Evolutionary conservation across 1,140 invertebrate genomes (phyloP).

Genomic region (Cyphomyrmex costatus): DNA sequence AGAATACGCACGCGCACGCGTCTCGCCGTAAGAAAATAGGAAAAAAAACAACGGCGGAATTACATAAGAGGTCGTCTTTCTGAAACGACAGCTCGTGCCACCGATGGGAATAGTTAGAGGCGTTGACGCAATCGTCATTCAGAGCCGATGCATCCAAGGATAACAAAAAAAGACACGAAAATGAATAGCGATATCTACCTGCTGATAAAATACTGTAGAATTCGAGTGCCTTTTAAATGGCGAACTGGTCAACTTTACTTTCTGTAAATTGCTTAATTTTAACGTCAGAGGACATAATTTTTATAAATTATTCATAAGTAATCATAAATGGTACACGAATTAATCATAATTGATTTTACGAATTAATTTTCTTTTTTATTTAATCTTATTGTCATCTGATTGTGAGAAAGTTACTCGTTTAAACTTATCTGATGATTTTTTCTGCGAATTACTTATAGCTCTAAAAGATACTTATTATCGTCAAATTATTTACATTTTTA

Average conservation of each 20-base stretch:
- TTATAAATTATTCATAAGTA: neutral
- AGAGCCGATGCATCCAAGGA: constrained; percentile 17
- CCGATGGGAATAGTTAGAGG: constrained; percentile 48
- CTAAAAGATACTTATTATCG: neutral
- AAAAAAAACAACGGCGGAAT: constrained; percentile 62
- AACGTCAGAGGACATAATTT: neutral
- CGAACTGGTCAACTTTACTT: neutral
- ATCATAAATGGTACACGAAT: too few relatives aligned
- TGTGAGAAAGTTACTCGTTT: neutral
- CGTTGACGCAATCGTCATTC: constrained; percentile 61
- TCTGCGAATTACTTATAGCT: neutral
- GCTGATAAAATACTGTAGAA: neutral
- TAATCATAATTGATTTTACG: neutral
- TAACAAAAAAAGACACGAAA: neutral
- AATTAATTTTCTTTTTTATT: neutral
- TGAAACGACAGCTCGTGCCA: constrained; percentile 70
- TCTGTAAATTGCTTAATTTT: neutral
- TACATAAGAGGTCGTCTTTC: constrained; percentile 64
- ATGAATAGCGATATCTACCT: constrained; percentile 3
- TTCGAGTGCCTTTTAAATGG: neutral
- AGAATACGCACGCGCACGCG: constrained; percentile 61
- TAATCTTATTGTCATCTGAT: neutral
- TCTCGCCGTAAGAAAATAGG: neutral
- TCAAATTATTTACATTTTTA: neutral
- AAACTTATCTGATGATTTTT: neutral